These are phyloP conservation scores for Corythucha ciliata DNA, from an alignment of 2,888 invertebrate species.

Conservation along the genomic window DNA sequence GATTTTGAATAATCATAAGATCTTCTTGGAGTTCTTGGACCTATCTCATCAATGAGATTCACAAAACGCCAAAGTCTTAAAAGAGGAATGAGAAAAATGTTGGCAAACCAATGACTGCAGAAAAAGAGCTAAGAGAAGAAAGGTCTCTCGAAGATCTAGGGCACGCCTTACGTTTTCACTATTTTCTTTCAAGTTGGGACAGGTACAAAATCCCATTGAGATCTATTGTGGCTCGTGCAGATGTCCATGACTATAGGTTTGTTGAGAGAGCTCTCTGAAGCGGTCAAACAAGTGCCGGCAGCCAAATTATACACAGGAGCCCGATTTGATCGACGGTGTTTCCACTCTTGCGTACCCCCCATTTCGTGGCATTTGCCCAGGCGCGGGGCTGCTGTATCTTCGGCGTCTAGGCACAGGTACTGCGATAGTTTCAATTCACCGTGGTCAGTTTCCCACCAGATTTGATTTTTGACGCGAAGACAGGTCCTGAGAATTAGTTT, in stretches of 20 bases:
- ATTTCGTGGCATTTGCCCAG: conserved; percentile 88
- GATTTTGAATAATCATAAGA: no score
- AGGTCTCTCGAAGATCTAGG: neutral
- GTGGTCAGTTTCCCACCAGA: conserved; percentile 77
- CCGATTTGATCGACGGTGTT: conserved; percentile 43
- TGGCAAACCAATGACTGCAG: conserved; percentile 1
- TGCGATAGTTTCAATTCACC: conserved; percentile 75
- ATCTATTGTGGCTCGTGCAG: conserved; percentile 45
- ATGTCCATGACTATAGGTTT: conserved; percentile 51
- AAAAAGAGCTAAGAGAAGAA: conserved; percentile 1
- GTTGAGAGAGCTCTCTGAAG: conserved; percentile 42
- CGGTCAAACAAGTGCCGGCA: conserved; percentile 72
- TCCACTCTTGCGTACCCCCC: conserved; percentile 88
- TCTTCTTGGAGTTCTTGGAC: no score
- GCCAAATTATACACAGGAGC: conserved; percentile 76
- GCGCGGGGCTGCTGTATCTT: conserved; percentile 54
- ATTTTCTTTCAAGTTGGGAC: no score
- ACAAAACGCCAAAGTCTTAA: no score
- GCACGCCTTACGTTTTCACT: no score
- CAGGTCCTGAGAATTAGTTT: conserved; percentile 62
- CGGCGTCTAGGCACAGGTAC: conserved; percentile 73
- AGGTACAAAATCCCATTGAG: conserved; percentile 34
- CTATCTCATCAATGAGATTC: no score
- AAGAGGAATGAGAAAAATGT: no score
- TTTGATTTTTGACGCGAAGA: conserved; percentile 59